A percentile compares a stretch with the other conserved stretches of the same genome.
Evolutionary conservation across 1,140 invertebrate species (phyloP).

Genomic region (Melipona quadrifasciata): DNA sequence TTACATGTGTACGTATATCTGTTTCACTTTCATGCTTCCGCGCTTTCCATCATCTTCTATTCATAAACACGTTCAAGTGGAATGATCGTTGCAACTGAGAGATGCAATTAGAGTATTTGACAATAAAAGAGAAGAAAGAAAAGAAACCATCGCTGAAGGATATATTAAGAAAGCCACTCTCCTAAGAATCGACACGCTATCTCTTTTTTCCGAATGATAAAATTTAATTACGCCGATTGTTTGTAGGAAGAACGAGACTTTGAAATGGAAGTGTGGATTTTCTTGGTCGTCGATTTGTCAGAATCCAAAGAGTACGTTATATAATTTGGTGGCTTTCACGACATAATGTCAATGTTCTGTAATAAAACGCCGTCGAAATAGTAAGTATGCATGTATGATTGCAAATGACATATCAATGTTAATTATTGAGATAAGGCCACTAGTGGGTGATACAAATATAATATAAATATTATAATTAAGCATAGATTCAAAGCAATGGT

Average conservation of each 20-base stretch:
- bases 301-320: constrained; percentile 37
- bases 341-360: constrained; percentile 40
- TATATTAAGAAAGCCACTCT: constrained; percentile 48
- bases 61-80: constrained; percentile 66
- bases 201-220: constrained; percentile 8
- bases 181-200: constrained; percentile 10
- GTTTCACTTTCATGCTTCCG: constrained; percentile 57
- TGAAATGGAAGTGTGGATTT: constrained; percentile 51
- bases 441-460: constrained; percentile 80
- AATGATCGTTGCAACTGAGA: constrained; percentile 73
- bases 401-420: constrained; percentile 72
- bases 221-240: constrained; percentile 22
- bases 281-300: constrained; percentile 28
- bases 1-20: constrained; percentile 66
- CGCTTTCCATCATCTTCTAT: constrained; percentile 53
- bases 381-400: constrained; percentile 66
- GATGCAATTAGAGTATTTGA: constrained; percentile 55
- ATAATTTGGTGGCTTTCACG: constrained; percentile 42
- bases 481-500: constrained; percentile 72
- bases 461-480: constrained; percentile 79
- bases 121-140: constrained; percentile 37
- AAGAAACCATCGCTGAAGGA: constrained; percentile 4
- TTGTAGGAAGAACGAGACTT: constrained; percentile 65
- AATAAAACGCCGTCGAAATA: constrained; percentile 68
- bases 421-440: constrained; percentile 81